These are phyloP conservation scores for Passer domesticus DNA, from an alignment of 2,113 vertebrate genomes.

Conservation along the genomic window DNA sequence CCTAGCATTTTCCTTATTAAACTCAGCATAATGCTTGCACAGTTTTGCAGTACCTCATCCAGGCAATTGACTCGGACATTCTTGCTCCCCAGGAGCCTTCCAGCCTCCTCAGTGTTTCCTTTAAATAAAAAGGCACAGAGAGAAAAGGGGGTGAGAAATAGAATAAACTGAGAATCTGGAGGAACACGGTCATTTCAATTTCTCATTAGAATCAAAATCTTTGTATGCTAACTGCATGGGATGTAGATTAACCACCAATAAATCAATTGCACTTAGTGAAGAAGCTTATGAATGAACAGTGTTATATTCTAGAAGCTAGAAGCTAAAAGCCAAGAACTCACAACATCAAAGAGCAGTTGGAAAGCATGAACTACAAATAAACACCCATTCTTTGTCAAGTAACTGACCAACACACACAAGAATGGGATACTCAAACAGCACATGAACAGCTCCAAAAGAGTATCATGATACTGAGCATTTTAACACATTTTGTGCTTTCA, in stretches of 20 bases:
- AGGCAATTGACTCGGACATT: constrained; percentile 95
- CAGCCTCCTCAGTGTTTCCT: constrained; percentile 92
- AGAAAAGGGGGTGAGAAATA: neutral
- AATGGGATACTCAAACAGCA: neutral
- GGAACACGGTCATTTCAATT: neutral
- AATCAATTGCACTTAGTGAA: neutral
- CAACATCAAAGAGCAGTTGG: neutral
- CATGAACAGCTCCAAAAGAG: neutral
- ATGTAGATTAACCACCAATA: neutral
- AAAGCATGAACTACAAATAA: neutral
- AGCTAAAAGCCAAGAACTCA: neutral
- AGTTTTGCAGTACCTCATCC: constrained; percentile 87
- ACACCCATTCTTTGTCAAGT: neutral
- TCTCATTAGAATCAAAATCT: neutral
- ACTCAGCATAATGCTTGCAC: neutral
- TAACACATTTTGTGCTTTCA: neutral
- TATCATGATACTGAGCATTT: neutral
- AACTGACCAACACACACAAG: neutral
- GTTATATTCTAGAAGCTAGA: neutral
- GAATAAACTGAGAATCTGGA: neutral
- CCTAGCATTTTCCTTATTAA: neutral
- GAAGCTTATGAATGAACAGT: neutral
- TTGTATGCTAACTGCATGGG: neutral
- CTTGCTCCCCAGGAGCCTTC: constrained; percentile 88
- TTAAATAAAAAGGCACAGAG: neutral